A percentile compares a stretch with the other conserved stretches of the same genome.
phyloP scores from a whole-genome alignment of 92 coral and sea anemone genomes.

The Porites evermanni region DNA sequence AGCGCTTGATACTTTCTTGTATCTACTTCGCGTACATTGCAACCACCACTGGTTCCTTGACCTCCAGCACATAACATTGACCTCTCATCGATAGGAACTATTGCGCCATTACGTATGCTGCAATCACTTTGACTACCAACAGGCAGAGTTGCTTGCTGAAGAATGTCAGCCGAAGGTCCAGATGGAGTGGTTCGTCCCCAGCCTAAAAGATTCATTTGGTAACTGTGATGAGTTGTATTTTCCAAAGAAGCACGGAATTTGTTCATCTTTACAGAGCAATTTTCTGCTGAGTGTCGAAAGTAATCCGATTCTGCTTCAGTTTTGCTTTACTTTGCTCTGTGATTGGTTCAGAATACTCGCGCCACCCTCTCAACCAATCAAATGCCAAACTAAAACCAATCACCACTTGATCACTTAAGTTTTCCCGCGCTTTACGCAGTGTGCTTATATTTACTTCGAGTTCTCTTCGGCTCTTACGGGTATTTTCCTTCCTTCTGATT shows the following conservation, averaged over 20 bases:
- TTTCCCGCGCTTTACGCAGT: neutral
- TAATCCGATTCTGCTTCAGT: no score
- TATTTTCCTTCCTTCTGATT: no score
- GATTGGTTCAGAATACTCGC: no score
- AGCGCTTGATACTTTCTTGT: neutral
- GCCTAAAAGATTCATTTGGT: neutral
- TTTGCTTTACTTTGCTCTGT: no score
- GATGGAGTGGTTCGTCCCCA: conserved; percentile 56
- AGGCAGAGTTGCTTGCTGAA: conserved; percentile 74
- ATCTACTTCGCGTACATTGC: conserved; percentile 1
- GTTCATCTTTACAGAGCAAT: no score
- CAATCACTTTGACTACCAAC: conserved; percentile 58
- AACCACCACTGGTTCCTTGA: conserved; percentile 58
- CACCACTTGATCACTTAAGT: neutral
- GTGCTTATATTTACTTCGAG: neutral
- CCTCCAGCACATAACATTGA: conserved; percentile 73
- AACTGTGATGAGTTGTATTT: neutral
- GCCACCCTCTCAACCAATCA: no score
- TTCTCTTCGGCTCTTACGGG: neutral
- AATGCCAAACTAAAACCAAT: no score
- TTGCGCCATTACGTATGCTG: conserved; percentile 41
- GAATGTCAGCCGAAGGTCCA: conserved; percentile 46
- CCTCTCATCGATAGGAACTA: conserved; percentile 44
- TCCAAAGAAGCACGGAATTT: no score
- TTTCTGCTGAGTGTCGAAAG: no score